These are phyloP conservation scores for Ips nitidus DNA, from an alignment of 1,140 invertebrate species.

Conservation along the genomic window DNA sequence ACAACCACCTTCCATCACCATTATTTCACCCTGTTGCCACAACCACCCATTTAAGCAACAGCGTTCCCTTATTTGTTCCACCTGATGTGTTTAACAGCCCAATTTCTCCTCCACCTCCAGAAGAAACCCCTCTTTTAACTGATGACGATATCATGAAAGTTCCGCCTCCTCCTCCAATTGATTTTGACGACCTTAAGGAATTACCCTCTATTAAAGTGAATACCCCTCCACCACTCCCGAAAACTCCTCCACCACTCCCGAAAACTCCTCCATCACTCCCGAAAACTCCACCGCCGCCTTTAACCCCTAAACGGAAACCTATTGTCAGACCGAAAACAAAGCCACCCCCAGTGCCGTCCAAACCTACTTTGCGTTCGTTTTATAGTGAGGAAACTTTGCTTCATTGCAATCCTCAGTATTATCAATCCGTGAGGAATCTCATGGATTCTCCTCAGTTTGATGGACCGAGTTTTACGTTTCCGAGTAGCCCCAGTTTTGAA, in stretches of 20 bases:
- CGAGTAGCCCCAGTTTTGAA: conserved; percentile 2
- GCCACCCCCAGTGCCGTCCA: conserved; percentile 46
- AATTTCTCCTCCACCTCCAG: conserved; percentile 26
- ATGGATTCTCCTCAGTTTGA: conserved; percentile 6
- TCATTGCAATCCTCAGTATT: conserved; percentile 21
- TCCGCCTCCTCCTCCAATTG: conserved; percentile 37
- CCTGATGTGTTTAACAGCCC: conserved; percentile 5
- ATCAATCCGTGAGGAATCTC: conserved; percentile 16
- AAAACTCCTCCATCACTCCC: conserved; percentile 27
- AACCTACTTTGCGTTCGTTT: conserved; percentile 37
- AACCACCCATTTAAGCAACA: neutral
- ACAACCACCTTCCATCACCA: conserved; percentile 3
- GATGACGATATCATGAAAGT: conserved; percentile 35
- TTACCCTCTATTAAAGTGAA: neutral
- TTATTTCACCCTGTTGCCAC: neutral
- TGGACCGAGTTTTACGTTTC: neutral
- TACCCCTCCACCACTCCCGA: conserved; percentile 13
- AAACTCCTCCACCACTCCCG: conserved; percentile 29
- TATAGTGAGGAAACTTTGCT: conserved; percentile 37
- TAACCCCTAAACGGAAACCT: conserved; percentile 12
- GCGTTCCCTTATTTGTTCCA: neutral
- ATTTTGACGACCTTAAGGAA: conserved; percentile 18
- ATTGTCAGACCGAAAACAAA: conserved; percentile 36
- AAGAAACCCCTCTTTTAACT: conserved; percentile 22
- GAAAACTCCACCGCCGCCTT: conserved; percentile 19